Evolutionary conservation across 2,888 invertebrate genomes (phyloP).

Genomic region (Drepanosiphum platanoidis): DNA sequence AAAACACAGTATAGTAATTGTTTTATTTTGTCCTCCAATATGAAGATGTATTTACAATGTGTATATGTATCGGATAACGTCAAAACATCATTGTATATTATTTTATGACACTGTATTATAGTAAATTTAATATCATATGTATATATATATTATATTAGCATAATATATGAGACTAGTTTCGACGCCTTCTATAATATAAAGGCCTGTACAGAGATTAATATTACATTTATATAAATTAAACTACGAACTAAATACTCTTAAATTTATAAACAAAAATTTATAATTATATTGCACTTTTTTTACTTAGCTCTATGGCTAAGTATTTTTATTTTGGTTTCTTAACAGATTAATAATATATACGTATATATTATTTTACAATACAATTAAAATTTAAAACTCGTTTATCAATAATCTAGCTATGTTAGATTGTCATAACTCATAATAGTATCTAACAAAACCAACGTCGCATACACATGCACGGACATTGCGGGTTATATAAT

Average conservation of each 20-base stretch:
- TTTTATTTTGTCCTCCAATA: slow-evolving; percentile 45
- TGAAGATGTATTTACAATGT: slow-evolving; percentile 43
- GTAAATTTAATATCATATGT: slow-evolving; percentile 10
- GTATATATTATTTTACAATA: slow-evolving; percentile 28
- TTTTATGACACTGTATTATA: slow-evolving; percentile 25
- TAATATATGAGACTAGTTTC: slow-evolving; percentile 42
- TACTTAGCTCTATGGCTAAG: slow-evolving; percentile 30
- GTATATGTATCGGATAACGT: slow-evolving; percentile 28
- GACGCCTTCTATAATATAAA: slow-evolving; percentile 42
- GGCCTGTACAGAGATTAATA: slow-evolving; percentile 54
- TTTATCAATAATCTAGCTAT: slow-evolving; percentile 51
- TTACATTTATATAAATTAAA: slow-evolving; percentile 50
- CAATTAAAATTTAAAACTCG: slow-evolving; percentile 26
- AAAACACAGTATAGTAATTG: slow-evolving; percentile 53
- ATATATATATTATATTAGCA: slow-evolving; percentile 40
- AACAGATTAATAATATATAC: slow-evolving; percentile 15
- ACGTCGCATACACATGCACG: slow-evolving; percentile 29
- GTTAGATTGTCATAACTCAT: slow-evolving; percentile 60
- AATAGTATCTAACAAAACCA: slow-evolving; percentile 46
- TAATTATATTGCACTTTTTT: slow-evolving; percentile 58
- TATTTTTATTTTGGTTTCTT: slow-evolving; percentile 37
- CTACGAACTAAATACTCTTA: slow-evolving; percentile 41
- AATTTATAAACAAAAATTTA: slow-evolving; percentile 43
- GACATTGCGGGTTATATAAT: slow-evolving; percentile 11
- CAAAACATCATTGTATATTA: slow-evolving; percentile 35